phyloP scores from a whole-genome alignment of 1,140 invertebrate genomes.

The Euschistus heros region DNA sequence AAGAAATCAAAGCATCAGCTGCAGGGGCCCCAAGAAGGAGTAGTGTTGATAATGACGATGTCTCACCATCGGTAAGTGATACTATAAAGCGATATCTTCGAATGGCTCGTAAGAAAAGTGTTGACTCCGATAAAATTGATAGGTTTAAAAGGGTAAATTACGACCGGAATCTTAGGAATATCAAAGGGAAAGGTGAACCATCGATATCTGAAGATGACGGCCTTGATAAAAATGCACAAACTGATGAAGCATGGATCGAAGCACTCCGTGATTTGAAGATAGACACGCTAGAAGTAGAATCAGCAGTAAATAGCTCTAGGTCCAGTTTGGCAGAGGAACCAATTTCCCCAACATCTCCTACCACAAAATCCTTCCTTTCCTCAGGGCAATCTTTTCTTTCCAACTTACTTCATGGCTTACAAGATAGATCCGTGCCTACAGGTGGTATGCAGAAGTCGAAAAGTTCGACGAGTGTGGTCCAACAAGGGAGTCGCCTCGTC shows the following conservation, averaged over 20 bases:
- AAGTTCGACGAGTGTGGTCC: slow-evolving; percentile 72
- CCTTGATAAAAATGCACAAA: slow-evolving; percentile 59
- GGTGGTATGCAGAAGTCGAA: slow-evolving; percentile 72
- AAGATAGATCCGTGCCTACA: slow-evolving; percentile 27
- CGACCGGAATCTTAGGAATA: slow-evolving; percentile 69
- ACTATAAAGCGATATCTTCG: slow-evolving; percentile 71
- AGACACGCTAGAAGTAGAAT: slow-evolving; percentile 33
- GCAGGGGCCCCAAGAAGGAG: slow-evolving; percentile 46
- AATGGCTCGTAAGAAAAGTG: slow-evolving; percentile 75
- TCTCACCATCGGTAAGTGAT: slow-evolving; percentile 72
- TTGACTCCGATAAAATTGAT: slow-evolving; percentile 65
- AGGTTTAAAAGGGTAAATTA: slow-evolving; percentile 80
- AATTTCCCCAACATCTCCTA: slow-evolving; percentile 37
- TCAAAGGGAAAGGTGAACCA: slow-evolving; percentile 64
- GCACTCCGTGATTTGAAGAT: slow-evolving; percentile 33
- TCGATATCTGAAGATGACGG: slow-evolving; percentile 60
- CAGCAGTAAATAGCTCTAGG: slow-evolving; percentile 32
- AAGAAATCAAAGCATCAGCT: slow-evolving; percentile 35
- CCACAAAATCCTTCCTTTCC: slow-evolving; percentile 34
- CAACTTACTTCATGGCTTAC: slow-evolving; percentile 48
- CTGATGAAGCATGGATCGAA: slow-evolving; percentile 58
- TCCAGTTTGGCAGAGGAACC: slow-evolving; percentile 40
- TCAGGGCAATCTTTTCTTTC: slow-evolving; percentile 53
- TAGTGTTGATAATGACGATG: slow-evolving; percentile 69
- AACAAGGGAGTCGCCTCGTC: slow-evolving; percentile 56